Base-by-base conservation (phyloP, 2,797 vertebrate species). In the Parotocinclus haroldoi region DNA sequence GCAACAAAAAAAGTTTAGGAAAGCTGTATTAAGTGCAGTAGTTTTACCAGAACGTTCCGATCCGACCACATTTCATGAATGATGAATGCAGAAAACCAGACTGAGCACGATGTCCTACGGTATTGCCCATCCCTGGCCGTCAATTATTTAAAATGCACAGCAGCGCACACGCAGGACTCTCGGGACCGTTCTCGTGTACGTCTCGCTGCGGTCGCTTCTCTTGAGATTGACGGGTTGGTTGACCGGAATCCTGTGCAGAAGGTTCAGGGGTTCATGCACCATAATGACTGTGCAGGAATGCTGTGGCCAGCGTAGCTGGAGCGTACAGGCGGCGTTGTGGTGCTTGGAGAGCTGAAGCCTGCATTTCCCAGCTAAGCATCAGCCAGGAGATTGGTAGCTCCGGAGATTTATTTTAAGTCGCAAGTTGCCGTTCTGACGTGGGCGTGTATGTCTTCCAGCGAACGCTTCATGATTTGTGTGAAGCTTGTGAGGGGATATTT, bases 241-340 rank as follows among this genome's bases (percentile, higher is more conserved):
- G 56, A 36, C 12, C 51, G 49, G 66, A 51, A 19, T 55, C 38
- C 44, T 72, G 18, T 48, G 13, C 44, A 13, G 27, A 52, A 66
- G 7, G 52, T 55, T 59, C 18, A 36, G 14, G 49, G 55, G 68
- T 59, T 66, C 19, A 12, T 53, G 27, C 53, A 55, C 63, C 63
- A 48, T 68, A 42, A 56, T 17, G 7, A 48, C 48, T 42, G 13
- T 42, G n/a, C 4, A 5, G 62, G 59, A 78, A 75, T 72, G 67
- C 65, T 75, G 70, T 67, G 67, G 70, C 73, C 53, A 69, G 48
- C 51, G 19, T n/a, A 45, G 62, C 53, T 73, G 60, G 66, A 53
- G 36, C 38, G 53, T 62, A 50, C 59, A 44, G 71, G 36, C 62
- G 70, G 49, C 64, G 37, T 18, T 49, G 36, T n/a, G 57, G 19